A percentile compares a stretch with the other conserved stretches of the same genome.
Conservation (phyloP, 1,140 invertebrate genomes). For the Ceratina calcarata region DNA sequence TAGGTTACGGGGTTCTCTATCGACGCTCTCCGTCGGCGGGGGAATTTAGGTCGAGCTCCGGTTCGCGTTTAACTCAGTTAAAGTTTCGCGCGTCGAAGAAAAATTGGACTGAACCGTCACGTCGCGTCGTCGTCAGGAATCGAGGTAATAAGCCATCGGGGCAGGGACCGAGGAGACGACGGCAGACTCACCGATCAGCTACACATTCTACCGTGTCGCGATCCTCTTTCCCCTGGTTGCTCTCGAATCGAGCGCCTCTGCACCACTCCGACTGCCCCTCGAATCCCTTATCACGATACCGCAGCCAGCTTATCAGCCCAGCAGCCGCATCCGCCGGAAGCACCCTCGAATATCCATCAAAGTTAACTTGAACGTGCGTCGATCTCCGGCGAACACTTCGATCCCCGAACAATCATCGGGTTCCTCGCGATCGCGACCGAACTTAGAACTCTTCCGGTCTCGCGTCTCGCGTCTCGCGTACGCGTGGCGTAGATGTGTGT, state of each 20-base stretch:
- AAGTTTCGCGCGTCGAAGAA: background rate
- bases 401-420: constrained; percentile 28
- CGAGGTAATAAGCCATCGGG: background rate
- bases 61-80: background rate
- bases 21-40: background rate
- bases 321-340: constrained; percentile 32
- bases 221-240: constrained; percentile 25
- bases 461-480: background rate
- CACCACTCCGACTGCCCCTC: background rate
- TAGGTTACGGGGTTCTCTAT: constrained; percentile 2
- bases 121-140: background rate
- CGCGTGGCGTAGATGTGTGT: background rate
- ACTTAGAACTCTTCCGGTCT: background rate
- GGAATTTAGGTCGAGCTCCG: constrained; percentile 29
- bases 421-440: background rate
- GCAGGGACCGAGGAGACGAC: background rate
- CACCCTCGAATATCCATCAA: constrained; percentile 47
- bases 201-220: constrained; percentile 70
- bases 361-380: background rate
- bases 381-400: constrained; percentile 12
- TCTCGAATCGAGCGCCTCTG: constrained; percentile 8
- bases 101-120: background rate
- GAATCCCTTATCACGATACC: constrained; percentile 19
- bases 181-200: constrained; percentile 72
- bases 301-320: constrained; percentile 35